These are phyloP conservation scores for Bombyx huttoni DNA, from an alignment of 2,888 invertebrate species.

Conservation along the genomic window DNA sequence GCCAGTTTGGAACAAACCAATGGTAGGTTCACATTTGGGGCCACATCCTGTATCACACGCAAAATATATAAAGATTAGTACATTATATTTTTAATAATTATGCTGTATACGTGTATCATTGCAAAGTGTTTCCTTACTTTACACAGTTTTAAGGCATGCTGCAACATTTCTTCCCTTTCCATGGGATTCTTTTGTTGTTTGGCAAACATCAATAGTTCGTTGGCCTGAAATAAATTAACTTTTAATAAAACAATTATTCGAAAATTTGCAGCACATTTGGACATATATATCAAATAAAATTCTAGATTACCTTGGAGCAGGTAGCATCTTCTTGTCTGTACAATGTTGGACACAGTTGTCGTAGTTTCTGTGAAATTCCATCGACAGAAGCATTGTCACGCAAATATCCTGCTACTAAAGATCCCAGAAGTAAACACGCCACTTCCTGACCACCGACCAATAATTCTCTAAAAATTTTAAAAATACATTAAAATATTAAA, in stretches of 20 bases:
- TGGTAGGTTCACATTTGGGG: conserved; percentile 87
- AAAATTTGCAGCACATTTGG: too few relatives aligned
- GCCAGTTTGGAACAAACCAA: conserved; percentile 89
- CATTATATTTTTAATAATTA: neutral
- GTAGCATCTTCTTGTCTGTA: conserved; percentile 97
- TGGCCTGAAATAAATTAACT: conserved; percentile 73
- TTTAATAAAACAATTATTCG: neutral
- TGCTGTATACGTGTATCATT: neutral
- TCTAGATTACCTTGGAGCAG: conserved; percentile 83
- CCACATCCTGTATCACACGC: conserved; percentile 77
- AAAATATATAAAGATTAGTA: neutral
- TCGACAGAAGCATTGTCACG: conserved; percentile 96
- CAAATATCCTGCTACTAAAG: conserved; percentile 91
- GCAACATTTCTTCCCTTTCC: conserved; percentile 83
- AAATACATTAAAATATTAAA: neutral
- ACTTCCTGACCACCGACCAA: conserved; percentile 82
- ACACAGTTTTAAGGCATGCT: conserved; percentile 86
- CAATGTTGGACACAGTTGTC: conserved; percentile 93
- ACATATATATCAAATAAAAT: too few relatives aligned
- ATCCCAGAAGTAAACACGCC: conserved; percentile 79
- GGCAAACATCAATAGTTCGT: conserved; percentile 89
- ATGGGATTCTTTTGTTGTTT: conserved; percentile 80
- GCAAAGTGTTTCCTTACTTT: conserved; percentile 62
- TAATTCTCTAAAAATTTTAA: conserved; percentile 72
- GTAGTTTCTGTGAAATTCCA: conserved; percentile 87